A percentile compares a stretch with the other conserved stretches of the same genome.
phyloP scores from a whole-genome alignment of 2,113 vertebrate genomes.

The Periophthalmodon schlosseri region DNA sequence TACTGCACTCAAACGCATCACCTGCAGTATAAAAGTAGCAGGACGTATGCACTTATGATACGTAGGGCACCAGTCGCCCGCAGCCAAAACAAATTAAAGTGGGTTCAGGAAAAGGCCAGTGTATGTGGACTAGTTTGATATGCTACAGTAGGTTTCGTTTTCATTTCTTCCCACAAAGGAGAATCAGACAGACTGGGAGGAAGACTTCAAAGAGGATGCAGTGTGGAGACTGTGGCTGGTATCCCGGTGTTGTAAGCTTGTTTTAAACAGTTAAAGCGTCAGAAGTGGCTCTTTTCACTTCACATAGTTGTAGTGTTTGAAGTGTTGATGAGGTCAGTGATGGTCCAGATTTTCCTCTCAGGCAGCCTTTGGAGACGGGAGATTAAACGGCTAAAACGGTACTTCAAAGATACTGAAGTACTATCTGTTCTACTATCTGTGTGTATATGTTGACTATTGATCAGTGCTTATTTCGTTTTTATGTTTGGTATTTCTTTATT shows the following conservation, averaged over 20 bases:
- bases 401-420: neutral
- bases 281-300: neutral
- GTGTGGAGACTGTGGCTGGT: neutral
- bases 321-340: constrained; percentile 11
- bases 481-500: neutral
- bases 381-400: neutral
- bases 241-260: neutral
- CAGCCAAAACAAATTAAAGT: constrained; percentile 34
- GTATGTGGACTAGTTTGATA: constrained; percentile 21
- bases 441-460: neutral
- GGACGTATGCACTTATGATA: constrained; percentile 14
- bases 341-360: neutral
- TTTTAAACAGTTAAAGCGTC: constrained; percentile 7
- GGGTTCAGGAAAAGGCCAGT: constrained; percentile 52
- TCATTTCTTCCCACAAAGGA: constrained; percentile 17
- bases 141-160: constrained; percentile 15
- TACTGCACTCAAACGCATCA: constrained; percentile 54
- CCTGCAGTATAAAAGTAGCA: constrained; percentile 38
- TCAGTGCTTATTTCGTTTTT: neutral
- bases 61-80: constrained; percentile 25
- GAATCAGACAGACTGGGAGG: constrained; percentile 2
- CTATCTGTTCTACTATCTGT: neutral
- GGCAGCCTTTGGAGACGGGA: neutral
- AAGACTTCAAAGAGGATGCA: constrained; percentile 14
- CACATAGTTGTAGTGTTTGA: constrained; percentile 4